A percentile compares a stretch with the other conserved stretches of the same genome.
phyloP scores from a whole-genome alignment of 2,888 invertebrate genomes.

The Heteromyza rotundicornis region DNA sequence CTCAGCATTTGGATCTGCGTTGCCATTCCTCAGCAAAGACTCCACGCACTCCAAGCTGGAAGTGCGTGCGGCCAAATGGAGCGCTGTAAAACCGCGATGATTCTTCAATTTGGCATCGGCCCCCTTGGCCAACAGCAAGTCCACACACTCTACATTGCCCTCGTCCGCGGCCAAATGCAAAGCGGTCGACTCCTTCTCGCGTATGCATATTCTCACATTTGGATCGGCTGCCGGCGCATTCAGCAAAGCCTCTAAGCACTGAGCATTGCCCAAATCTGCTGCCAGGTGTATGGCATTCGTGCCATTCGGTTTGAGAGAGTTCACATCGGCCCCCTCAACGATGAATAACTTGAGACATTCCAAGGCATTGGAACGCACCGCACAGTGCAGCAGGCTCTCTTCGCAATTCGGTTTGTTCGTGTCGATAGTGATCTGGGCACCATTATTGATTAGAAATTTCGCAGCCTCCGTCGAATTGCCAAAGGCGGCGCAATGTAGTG shows the following conservation, averaged over 20 bases:
- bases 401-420: constrained; percentile 73
- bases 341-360: constrained; percentile 80
- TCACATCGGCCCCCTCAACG: constrained; percentile 76
- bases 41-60: constrained; percentile 84
- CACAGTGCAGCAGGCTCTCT: constrained; percentile 82
- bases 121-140: constrained; percentile 73
- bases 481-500: constrained; percentile 89
- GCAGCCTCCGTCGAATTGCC: constrained; percentile 84
- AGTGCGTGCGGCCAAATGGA: constrained; percentile 83
- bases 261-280: constrained; percentile 79
- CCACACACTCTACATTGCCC: constrained; percentile 82
- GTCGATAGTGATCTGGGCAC: constrained; percentile 73
- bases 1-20: constrained; percentile 78
- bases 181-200: constrained; percentile 78
- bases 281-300: constrained; percentile 82
- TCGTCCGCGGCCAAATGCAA: constrained; percentile 88
- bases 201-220: constrained; percentile 72
- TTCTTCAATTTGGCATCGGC: constrained; percentile 79
- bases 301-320: constrained; percentile 76
- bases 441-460: constrained; percentile 75
- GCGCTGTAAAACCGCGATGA: constrained; percentile 80
- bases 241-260: constrained; percentile 76
- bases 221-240: constrained; percentile 76
- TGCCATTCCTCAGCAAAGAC: constrained; percentile 74
- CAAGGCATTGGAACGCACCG: constrained; percentile 82